Conservation (phyloP, 2,797 vertebrate genomes). For the Chelon labrosus region DNA sequence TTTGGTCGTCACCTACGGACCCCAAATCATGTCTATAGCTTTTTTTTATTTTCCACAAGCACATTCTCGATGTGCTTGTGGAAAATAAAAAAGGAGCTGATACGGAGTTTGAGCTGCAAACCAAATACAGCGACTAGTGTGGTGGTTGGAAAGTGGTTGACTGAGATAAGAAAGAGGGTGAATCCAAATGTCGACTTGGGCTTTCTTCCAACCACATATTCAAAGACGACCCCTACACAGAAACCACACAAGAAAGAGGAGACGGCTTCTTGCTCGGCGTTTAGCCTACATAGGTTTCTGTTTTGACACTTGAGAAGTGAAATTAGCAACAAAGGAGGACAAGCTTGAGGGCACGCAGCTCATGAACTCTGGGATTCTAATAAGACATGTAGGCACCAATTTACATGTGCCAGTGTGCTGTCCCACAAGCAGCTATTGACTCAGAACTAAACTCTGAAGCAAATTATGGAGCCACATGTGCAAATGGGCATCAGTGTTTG, state of each 20-base stretch:
- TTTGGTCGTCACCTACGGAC: background rate
- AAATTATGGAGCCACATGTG: too few relatives aligned
- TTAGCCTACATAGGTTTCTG: conserved; percentile 43
- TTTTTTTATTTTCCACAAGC: too few relatives aligned
- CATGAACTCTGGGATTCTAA: background rate
- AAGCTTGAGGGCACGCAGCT: background rate
- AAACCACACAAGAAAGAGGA: conserved; percentile 58
- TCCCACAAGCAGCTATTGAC: too few relatives aligned
- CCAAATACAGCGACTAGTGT: background rate
- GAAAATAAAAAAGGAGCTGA: conserved; percentile 27
- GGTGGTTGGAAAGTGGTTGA: conserved; percentile 64
- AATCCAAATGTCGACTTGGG: conserved; percentile 17
- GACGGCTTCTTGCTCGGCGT: conserved; percentile 5
- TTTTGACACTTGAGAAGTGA: conserved; percentile 23
- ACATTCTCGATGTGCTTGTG: background rate
- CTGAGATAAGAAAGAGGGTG: conserved; percentile 20
- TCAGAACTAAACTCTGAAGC: too few relatives aligned
- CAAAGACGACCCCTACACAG: conserved; percentile 47
- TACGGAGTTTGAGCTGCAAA: background rate
- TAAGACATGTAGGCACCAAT: background rate
- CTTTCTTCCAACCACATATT: conserved; percentile 55
- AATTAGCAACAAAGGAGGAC: background rate
- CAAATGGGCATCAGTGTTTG: too few relatives aligned
- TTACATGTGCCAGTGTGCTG: too few relatives aligned
- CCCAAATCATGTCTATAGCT: background rate